These are phyloP conservation scores for Lordiphosa fenestrarum DNA, from an alignment of 2,888 invertebrate species.

Conservation along the genomic window DNA sequence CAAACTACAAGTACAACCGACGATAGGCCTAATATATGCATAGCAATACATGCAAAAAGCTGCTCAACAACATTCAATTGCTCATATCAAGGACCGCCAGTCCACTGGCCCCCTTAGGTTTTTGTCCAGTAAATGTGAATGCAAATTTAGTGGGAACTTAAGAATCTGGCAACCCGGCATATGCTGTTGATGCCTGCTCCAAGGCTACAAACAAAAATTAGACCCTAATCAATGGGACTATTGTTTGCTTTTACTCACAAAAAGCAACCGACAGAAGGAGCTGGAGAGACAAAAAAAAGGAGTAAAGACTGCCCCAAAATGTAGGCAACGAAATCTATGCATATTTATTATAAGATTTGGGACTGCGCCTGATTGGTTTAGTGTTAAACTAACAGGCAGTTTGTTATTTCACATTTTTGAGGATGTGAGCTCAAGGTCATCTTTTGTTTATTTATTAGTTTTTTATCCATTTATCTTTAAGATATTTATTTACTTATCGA, in stretches of 20 bases:
- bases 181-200: slow-evolving; percentile 8
- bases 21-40: slow-evolving; percentile 52
- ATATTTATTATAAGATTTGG: slow-evolving; percentile 13
- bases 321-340: slow-evolving; percentile 19
- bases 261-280: slow-evolving; percentile 16
- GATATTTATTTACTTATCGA: too few relatives aligned
- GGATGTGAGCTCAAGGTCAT: background rate
- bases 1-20: slow-evolving; percentile 10
- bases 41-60: slow-evolving; percentile 34
- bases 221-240: slow-evolving; percentile 68
- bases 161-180: slow-evolving; percentile 3
- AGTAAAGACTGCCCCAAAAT: slow-evolving; percentile 6
- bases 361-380: slow-evolving; percentile 5
- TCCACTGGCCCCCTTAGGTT: background rate
- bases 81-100: slow-evolving; percentile 20
- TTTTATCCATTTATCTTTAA: too few relatives aligned
- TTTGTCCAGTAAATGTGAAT: slow-evolving; percentile 25
- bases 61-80: slow-evolving; percentile 37
- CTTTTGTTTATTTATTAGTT: background rate
- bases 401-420: slow-evolving; percentile 14
- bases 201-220: slow-evolving; percentile 40
- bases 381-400: slow-evolving; percentile 16
- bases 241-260: slow-evolving; percentile 53
- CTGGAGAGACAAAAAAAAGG: slow-evolving; percentile 1
- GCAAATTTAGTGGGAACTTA: slow-evolving; percentile 42